These are phyloP conservation scores for Gymnothorax reevesii DNA, from an alignment of 2,797 vertebrate genomes.

Conservation along the genomic window DNA sequence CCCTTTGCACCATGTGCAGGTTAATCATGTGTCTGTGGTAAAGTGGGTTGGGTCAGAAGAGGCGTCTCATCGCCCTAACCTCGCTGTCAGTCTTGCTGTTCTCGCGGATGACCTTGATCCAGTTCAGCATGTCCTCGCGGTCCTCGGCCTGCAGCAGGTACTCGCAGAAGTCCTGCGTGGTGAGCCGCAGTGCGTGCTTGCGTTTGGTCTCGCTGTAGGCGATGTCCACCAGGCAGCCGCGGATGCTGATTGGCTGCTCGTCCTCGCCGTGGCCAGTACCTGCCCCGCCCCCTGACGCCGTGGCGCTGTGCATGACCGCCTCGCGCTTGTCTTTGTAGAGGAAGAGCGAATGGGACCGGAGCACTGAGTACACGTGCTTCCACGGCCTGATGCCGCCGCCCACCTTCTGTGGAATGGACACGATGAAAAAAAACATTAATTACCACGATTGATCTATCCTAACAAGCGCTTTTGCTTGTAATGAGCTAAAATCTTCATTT, in stretches of 20 bases:
- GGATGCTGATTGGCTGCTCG: conserved; percentile 92
- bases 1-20: too few species aligned
- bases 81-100: conserved; percentile 95
- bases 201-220: conserved; percentile 98
- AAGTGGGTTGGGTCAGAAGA: background rate
- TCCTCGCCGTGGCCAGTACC: conserved; percentile 80
- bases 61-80: conserved; percentile 71
- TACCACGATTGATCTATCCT: too few species aligned
- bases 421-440: background rate
- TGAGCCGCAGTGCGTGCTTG: conserved; percentile 92
- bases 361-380: conserved; percentile 90
- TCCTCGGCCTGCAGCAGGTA: conserved; percentile 99
- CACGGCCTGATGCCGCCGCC: conserved; percentile 92
- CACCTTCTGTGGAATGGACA: conserved; percentile 81
- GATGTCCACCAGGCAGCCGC: conserved; percentile 96
- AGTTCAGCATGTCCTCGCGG: conserved; percentile 96
- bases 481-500: too few species aligned
- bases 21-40: background rate
- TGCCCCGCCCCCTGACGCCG: conserved; percentile 67
- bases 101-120: conserved; percentile 94
- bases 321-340: conserved; percentile 97
- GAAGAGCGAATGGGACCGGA: conserved; percentile 88
- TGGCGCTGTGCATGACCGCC: conserved; percentile 78
- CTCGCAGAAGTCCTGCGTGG: conserved; percentile 99
- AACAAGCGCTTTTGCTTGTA: too few species aligned